Conservation (phyloP, 2,797 vertebrate species). For the Catostomus latipinnis region DNA sequence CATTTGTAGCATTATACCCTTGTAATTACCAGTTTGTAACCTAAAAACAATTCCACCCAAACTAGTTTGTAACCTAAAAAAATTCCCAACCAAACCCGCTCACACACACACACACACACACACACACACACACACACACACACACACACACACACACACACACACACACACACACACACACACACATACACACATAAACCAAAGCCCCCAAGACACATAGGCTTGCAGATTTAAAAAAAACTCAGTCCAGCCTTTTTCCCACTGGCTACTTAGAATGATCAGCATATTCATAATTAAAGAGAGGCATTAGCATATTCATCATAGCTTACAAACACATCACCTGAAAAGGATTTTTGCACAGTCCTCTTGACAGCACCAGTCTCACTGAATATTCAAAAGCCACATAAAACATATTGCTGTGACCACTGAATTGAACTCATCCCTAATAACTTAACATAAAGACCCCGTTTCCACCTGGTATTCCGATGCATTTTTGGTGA, state of each 20-base stretch:
- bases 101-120: too few species aligned
- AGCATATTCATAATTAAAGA: constrained; percentile 20
- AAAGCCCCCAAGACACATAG: neutral
- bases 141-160: too few species aligned
- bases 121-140: too few species aligned
- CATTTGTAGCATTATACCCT: too few species aligned
- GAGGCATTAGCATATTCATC: constrained; percentile 36
- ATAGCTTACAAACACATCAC: constrained; percentile 32
- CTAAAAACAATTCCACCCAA: too few species aligned
- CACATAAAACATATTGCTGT: neutral
- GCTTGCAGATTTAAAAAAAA: neutral
- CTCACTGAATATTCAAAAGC: constrained; percentile 32
- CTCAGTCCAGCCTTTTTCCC: constrained; percentile 1
- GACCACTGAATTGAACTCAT: neutral
- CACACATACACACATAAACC: too few species aligned
- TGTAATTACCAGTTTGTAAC: too few species aligned
- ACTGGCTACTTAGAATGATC: constrained; percentile 7
- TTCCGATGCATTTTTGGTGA: too few species aligned
- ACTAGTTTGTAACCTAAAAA: too few species aligned
- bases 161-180: too few species aligned
- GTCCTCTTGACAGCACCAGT: constrained; percentile 11
- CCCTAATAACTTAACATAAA: neutral
- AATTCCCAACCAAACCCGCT: too few species aligned
- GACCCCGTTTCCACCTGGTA: neutral
- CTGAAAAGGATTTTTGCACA: constrained; percentile 15